These are phyloP conservation scores for Ptychadena robeensis DNA, from an alignment of 2,797 vertebrate genomes.

Conservation along the genomic window DNA sequence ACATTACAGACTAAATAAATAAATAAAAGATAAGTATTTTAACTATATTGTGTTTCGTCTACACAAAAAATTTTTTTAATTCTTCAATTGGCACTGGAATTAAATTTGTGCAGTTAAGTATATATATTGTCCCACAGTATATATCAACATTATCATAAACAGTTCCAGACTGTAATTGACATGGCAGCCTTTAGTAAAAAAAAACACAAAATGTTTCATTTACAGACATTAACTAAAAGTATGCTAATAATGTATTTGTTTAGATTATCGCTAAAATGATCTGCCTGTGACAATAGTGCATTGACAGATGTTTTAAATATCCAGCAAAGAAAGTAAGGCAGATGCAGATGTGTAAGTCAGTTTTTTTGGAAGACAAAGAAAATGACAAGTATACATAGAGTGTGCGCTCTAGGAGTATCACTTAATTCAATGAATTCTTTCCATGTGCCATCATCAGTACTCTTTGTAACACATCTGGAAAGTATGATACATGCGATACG, in stretches of 20 bases:
- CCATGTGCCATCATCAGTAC: conserved; percentile 48
- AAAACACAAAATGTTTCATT: not conserved
- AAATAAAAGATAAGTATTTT: no score
- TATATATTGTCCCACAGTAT: not conserved
- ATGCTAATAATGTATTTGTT: not conserved
- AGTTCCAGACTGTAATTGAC: not conserved
- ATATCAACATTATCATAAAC: not conserved
- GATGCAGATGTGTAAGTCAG: not conserved
- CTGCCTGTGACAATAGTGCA: not conserved
- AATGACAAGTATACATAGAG: conserved; percentile 24
- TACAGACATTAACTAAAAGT: not conserved
- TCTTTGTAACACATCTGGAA: conserved; percentile 49
- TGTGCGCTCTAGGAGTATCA: conserved; percentile 23
- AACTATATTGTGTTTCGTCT: no score
- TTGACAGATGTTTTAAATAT: not conserved
- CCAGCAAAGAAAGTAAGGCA: not conserved
- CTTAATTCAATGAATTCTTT: conserved; percentile 52
- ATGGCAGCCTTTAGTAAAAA: not conserved
- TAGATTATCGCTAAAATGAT: not conserved
- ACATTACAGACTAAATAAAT: no score
- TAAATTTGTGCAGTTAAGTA: not conserved
- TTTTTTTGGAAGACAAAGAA: conserved; percentile 7
- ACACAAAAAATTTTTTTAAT: no score
- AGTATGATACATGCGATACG: conserved; percentile 38
- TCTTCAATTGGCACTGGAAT: not conserved